Conservation (phyloP, 2,888 invertebrate genomes). For the Chironomus riparius region DNA sequence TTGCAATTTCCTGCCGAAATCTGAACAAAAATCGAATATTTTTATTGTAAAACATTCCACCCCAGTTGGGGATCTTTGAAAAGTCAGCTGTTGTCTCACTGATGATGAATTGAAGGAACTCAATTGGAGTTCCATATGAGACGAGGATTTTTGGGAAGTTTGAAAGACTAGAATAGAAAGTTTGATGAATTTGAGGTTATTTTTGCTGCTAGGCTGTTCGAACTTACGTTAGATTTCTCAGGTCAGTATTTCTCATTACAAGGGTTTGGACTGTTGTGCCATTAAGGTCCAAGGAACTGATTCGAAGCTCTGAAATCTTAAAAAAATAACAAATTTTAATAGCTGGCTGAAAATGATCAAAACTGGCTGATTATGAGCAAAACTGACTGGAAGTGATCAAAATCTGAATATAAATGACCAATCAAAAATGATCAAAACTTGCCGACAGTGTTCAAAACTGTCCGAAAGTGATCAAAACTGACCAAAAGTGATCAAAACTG, state of each 20-base stretch:
- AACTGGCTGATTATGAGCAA: too few species aligned
- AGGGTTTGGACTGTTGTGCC: constrained; percentile 3
- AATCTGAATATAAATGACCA: too few species aligned
- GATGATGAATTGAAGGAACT: constrained; percentile 14
- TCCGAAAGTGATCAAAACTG: too few species aligned
- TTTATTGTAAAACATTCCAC: constrained; percentile 14
- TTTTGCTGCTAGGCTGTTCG: not conserved
- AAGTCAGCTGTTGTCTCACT: constrained; percentile 6
- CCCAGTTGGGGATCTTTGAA: constrained; percentile 7
- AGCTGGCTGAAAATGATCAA: too few species aligned
- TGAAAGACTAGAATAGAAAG: not conserved
- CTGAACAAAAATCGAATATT: constrained; percentile 5
- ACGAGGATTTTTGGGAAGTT: constrained; percentile 17
- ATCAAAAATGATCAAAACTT: too few species aligned
- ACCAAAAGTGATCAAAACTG: too few species aligned
- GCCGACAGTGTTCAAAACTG: too few species aligned
- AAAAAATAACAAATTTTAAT: not conserved
- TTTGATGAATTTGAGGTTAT: not conserved
- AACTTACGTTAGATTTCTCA: not conserved
- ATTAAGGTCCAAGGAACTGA: not conserved
- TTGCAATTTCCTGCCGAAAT: constrained; percentile 4
- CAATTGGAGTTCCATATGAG: constrained; percentile 8
- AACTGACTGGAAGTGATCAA: too few species aligned
- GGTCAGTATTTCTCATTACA: constrained; percentile 8
- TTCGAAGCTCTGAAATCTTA: not conserved